A percentile compares a stretch with the other conserved stretches of the same genome.
phyloP scores from a whole-genome alignment of 2,888 invertebrate species.

The Eudiplozoon nipponicum region DNA sequence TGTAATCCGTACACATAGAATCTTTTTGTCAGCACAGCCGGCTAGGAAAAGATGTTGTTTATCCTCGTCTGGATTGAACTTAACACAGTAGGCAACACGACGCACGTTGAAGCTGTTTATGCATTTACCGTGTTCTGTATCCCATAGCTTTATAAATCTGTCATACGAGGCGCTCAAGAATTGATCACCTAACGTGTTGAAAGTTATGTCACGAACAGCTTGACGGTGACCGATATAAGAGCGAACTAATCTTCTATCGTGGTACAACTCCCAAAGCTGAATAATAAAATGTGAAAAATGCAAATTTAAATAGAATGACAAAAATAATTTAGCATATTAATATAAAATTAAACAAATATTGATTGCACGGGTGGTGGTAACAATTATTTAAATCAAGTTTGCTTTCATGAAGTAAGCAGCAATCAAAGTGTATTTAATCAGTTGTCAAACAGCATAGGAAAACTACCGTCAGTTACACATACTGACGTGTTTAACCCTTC shows the following conservation, averaged over 20 bases:
- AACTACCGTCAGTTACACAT: no score
- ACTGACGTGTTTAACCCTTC: no score
- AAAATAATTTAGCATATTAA: conserved; percentile 1
- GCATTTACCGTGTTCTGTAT: conserved; percentile 59
- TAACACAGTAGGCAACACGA: conserved; percentile 84
- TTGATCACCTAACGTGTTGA: conserved; percentile 61
- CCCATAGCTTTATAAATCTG: conserved; percentile 85
- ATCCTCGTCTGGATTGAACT: conserved; percentile 79
- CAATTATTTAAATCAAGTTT: no score
- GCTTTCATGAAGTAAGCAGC: no score
- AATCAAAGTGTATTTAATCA: no score
- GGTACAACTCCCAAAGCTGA: conserved; percentile 85
- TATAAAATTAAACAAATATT: no score
- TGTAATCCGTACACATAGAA: conserved; percentile 66
- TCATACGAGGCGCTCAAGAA: conserved; percentile 79
- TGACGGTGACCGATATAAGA: conserved; percentile 83
- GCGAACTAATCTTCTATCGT: conserved; percentile 55
- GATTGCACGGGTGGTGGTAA: no score
- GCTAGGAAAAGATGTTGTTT: conserved; percentile 89
- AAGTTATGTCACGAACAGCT: conserved; percentile 72
- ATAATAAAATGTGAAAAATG: conserved; percentile 15
- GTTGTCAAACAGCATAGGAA: no score
- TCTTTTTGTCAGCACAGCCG: conserved; percentile 93
- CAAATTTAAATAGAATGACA: background rate
- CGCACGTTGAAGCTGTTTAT: conserved; percentile 45